phyloP scores from a whole-genome alignment of 1,140 invertebrate species.

The Coptotermes formosanus region DNA sequence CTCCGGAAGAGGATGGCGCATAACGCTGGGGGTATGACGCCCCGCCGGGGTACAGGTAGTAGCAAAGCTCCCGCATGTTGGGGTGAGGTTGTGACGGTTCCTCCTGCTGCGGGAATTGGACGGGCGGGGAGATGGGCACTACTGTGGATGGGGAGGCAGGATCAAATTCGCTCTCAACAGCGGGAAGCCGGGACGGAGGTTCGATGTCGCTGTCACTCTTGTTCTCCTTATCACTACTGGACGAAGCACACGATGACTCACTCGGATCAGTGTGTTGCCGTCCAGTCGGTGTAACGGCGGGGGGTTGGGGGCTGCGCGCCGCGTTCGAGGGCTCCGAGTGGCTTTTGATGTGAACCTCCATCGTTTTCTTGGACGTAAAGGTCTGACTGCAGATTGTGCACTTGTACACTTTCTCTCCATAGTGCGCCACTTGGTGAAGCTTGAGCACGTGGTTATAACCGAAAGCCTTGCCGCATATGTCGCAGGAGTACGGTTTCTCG shows the following conservation, averaged over 20 bases:
- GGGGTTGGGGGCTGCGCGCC: conserved; percentile 42
- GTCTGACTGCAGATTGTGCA: conserved; percentile 87
- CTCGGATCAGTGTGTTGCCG: neutral
- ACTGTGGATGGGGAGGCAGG: conserved; percentile 23
- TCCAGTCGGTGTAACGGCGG: conserved; percentile 38
- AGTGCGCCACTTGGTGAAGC: conserved; percentile 72
- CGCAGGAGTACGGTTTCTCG: conserved; percentile 71
- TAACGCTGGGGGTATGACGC: conserved; percentile 34
- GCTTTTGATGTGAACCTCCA: conserved; percentile 87
- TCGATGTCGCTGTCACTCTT: conserved; percentile 38
- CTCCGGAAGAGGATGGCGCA: conserved; percentile 32
- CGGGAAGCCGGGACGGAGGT: neutral
- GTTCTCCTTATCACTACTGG: conserved; percentile 52
- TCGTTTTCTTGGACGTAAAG: conserved; percentile 84
- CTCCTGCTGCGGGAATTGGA: conserved; percentile 33
- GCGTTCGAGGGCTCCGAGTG: conserved; percentile 62
- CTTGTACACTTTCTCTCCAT: conserved; percentile 88
- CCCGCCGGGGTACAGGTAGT: conserved; percentile 36
- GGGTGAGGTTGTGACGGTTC: conserved; percentile 38
- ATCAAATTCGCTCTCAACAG: conserved; percentile 26
- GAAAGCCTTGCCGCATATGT: conserved; percentile 79
- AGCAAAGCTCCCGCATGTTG: conserved; percentile 36
- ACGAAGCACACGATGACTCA: conserved; percentile 43
- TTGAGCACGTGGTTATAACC: conserved; percentile 55
- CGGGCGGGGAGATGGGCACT: conserved; percentile 31